These are phyloP conservation scores for Bembecia ichneumoniformis DNA, from an alignment of 2,888 invertebrate species.

Conservation along the genomic window DNA sequence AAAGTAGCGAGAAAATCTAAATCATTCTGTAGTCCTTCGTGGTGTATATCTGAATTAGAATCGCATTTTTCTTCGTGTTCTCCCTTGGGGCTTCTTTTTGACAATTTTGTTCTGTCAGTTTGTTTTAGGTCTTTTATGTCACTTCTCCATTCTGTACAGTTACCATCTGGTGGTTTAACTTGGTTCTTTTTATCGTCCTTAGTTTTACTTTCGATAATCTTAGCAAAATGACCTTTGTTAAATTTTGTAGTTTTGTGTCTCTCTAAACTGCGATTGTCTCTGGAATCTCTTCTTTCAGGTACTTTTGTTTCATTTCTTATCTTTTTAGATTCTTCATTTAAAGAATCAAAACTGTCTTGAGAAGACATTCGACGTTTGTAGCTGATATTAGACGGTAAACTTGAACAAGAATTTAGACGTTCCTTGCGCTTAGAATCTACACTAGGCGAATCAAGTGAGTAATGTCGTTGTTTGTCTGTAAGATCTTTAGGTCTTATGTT, in stretches of 20 bases:
- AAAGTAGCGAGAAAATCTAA: constrained; percentile 73
- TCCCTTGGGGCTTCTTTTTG: constrained; percentile 36
- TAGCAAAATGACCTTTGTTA: constrained; percentile 72
- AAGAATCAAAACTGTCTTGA: constrained; percentile 76
- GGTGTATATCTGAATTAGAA: constrained; percentile 24
- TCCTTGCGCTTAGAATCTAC: constrained; percentile 72
- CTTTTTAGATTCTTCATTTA: constrained; percentile 75
- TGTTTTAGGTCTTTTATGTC: constrained; percentile 31
- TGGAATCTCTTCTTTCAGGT: constrained; percentile 78
- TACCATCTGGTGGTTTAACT: constrained; percentile 60
- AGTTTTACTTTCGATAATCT: constrained; percentile 73
- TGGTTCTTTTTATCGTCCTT: constrained; percentile 73
- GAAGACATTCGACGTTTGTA: constrained; percentile 84
- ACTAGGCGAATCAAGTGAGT: constrained; percentile 60
- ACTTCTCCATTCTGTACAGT: constrained; percentile 45
- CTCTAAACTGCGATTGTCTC: constrained; percentile 69
- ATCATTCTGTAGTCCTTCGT: constrained; percentile 58
- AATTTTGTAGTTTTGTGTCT: constrained; percentile 69
- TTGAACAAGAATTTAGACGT: constrained; percentile 71
- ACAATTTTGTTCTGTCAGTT: constrained; percentile 33
- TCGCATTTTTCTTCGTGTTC: constrained; percentile 32
- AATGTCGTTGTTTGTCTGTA: constrained; percentile 60
- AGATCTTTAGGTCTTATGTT: constrained; percentile 31
- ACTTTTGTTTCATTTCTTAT: constrained; percentile 70
- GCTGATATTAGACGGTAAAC: constrained; percentile 76